phyloP scores from a whole-genome alignment of 2,888 invertebrate species.

The Cryptops parisi region DNA sequence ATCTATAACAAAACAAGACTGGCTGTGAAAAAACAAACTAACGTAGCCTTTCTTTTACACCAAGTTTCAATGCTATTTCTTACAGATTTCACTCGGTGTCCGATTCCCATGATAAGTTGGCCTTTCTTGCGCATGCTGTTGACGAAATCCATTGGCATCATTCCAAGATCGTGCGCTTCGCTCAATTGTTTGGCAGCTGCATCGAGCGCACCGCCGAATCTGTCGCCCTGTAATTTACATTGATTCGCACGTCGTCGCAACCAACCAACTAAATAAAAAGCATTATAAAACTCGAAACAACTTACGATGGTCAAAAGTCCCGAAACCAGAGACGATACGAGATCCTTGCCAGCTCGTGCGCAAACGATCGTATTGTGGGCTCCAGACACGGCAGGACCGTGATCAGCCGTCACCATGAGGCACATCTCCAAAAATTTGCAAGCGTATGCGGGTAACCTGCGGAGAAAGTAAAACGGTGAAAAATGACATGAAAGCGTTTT shows the following conservation, averaged over 20 bases:
- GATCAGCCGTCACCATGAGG: conserved; percentile 95
- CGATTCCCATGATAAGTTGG: conserved; percentile 97
- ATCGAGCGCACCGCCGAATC: conserved; percentile 96
- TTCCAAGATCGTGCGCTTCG: conserved; percentile 84
- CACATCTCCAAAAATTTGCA: conserved; percentile 98
- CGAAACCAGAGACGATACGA: conserved; percentile 88
- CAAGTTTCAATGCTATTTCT: conserved; percentile 19
- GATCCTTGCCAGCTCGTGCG: conserved; percentile 91
- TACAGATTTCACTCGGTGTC: conserved; percentile 65
- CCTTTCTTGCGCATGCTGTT: conserved; percentile 95
- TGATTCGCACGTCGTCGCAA: too few relatives aligned
- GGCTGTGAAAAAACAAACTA: background rate
- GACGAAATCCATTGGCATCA: conserved; percentile 96
- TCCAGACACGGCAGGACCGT: conserved; percentile 96
- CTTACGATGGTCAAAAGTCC: conserved; percentile 91
- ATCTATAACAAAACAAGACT: conserved; percentile 37
- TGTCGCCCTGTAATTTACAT: conserved; percentile 78
- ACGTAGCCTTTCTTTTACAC: background rate
- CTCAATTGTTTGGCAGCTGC: conserved; percentile 96
- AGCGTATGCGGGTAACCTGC: conserved; percentile 77
- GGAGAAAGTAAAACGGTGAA: too few relatives aligned
- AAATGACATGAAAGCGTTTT: too few relatives aligned
- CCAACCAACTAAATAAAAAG: background rate
- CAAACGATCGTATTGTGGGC: conserved; percentile 98
- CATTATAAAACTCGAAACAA: too few relatives aligned